These are phyloP conservation scores for Ferdinandea cuprea DNA, from an alignment of 2,888 invertebrate genomes.

Conservation along the genomic window DNA sequence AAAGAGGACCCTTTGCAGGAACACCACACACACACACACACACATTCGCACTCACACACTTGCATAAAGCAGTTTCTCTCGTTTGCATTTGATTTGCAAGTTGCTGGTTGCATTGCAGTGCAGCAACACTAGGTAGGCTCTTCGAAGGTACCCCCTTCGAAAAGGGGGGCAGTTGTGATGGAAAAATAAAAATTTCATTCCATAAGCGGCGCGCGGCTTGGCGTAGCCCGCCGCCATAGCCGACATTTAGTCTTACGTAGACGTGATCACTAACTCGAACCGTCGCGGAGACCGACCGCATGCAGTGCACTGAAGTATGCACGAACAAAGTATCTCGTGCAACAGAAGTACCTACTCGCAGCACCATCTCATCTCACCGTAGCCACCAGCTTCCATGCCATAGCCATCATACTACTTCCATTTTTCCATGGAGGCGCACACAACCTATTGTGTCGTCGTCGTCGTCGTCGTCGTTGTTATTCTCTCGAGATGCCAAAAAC, in stretches of 20 bases:
- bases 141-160: too few species aligned
- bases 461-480: slow-evolving; percentile 53
- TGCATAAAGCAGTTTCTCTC: slow-evolving; percentile 49
- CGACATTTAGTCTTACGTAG: slow-evolving; percentile 61
- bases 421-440: slow-evolving; percentile 41
- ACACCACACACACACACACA: slow-evolving; percentile 21
- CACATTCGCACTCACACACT: neutral
- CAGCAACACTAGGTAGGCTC: neutral
- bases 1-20: slow-evolving; percentile 56
- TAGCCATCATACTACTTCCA: slow-evolving; percentile 21
- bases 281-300: slow-evolving; percentile 64
- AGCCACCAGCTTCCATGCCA: slow-evolving; percentile 34
- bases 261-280: slow-evolving; percentile 68
- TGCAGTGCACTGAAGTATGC: slow-evolving; percentile 71
- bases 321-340: slow-evolving; percentile 68
- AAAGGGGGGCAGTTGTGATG: slow-evolving; percentile 34
- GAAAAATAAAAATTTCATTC: slow-evolving; percentile 68
- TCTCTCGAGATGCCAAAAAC: slow-evolving; percentile 62
- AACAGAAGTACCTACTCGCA: slow-evolving; percentile 68
- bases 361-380: slow-evolving; percentile 32
- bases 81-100: slow-evolving; percentile 73
- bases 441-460: slow-evolving; percentile 65
- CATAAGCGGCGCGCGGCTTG: slow-evolving; percentile 59
- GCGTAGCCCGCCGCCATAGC: slow-evolving; percentile 35
- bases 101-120: slow-evolving; percentile 27